A percentile compares a stretch with the other conserved stretches of the same genome.
These are phyloP conservation scores for Botia kubotai DNA, from an alignment of 2,797 vertebrate species.

Conservation along the genomic window DNA sequence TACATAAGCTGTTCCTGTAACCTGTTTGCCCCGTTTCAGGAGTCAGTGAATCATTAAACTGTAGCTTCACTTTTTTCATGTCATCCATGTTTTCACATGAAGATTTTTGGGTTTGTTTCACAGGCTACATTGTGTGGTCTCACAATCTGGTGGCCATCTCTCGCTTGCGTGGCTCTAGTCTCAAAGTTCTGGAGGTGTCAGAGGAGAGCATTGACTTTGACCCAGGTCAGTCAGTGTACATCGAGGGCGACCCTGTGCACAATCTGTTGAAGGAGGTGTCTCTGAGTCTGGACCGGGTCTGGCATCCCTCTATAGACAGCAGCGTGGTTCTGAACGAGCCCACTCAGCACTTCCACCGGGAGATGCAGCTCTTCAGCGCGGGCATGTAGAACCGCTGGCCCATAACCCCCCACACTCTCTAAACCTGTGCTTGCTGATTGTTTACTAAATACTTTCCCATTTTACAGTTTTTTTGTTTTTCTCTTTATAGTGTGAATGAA, in stretches of 20 bases:
- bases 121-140: conserved; percentile 97
- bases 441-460: conserved; percentile 57
- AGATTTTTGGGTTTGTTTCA: background rate
- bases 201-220: conserved; percentile 99
- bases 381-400: conserved; percentile 82
- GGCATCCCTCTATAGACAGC: conserved; percentile 94
- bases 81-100: too few species aligned
- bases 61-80: background rate
- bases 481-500: conserved; percentile 86
- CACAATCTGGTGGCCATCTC: conserved; percentile 98
- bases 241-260: conserved; percentile 93
- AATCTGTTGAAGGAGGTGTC: conserved; percentile 98
- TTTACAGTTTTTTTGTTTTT: conserved; percentile 56
- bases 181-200: conserved; percentile 91
- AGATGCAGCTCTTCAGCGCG: conserved; percentile 95
- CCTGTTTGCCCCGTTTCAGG: background rate
- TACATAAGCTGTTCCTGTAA: too few species aligned
- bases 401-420: background rate
- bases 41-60: background rate
- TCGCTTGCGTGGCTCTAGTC: conserved; percentile 92
- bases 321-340: conserved; percentile 93
- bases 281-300: conserved; percentile 89
- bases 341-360: conserved; percentile 94
- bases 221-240: conserved; percentile 89
- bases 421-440: conserved; percentile 52